Percentiles rank a stretch among this genome's conserved stretches.
Conservation (phyloP, 2,113 vertebrate species). For the Eurystomus gularis region DNA sequence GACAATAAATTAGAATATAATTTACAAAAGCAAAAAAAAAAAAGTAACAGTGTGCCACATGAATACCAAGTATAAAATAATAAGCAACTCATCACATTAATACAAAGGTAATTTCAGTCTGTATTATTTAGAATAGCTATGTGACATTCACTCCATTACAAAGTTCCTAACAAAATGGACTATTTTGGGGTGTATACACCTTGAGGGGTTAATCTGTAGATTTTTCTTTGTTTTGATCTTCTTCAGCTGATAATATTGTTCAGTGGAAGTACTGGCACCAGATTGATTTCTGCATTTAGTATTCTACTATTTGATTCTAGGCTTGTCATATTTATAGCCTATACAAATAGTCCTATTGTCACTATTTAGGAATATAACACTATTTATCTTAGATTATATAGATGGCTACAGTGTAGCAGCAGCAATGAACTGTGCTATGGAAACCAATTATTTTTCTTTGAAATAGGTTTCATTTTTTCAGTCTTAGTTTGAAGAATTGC, state of each 20-base stretch:
- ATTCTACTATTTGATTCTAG: constrained; percentile 36
- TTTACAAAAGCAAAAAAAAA: constrained; percentile 93
- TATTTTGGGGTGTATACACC: constrained; percentile 56
- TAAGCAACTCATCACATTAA: constrained; percentile 94
- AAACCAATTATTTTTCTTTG: constrained; percentile 18
- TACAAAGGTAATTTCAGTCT: constrained; percentile 84
- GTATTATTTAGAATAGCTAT: constrained; percentile 87
- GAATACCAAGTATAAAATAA: constrained; percentile 99
- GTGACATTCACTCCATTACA: constrained; percentile 89
- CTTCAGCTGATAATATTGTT: constrained; percentile 59
- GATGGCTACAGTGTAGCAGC: constrained; percentile 83
- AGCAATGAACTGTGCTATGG: constrained; percentile 63
- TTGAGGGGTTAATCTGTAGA: constrained; percentile 52
- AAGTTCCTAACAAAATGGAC: constrained; percentile 71
- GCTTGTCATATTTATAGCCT: constrained; percentile 9
- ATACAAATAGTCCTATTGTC: constrained; percentile 21
- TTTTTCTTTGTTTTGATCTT: constrained; percentile 56
- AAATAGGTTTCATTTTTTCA: constrained; percentile 43
- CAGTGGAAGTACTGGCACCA: constrained; percentile 40
- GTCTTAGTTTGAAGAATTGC: constrained; percentile 28
- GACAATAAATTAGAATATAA: constrained; percentile 99
- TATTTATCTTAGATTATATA: constrained; percentile 65
- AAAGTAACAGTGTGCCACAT: constrained; percentile 98
- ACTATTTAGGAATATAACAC: constrained; percentile 54
- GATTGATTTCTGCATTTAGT: constrained; percentile 16